A percentile compares a stretch with the other conserved stretches of the same genome.
These are phyloP conservation scores for Leptinotarsa juncta DNA, from an alignment of 2,888 invertebrate species.

Conservation along the genomic window DNA sequence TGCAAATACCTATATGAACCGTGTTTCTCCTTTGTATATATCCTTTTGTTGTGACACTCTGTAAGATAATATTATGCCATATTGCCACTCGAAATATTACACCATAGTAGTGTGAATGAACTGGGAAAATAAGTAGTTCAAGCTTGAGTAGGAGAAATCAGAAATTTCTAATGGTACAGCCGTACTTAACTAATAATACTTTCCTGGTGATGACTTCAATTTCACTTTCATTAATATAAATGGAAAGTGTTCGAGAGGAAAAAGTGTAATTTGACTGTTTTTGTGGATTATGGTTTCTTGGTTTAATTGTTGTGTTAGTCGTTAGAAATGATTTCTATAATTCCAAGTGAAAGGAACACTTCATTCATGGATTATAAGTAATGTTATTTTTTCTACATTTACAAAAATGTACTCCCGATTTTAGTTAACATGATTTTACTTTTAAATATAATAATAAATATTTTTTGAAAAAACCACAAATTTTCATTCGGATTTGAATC, in stretches of 20 bases:
- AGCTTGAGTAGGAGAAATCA: constrained; percentile 39
- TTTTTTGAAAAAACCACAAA: too few species aligned
- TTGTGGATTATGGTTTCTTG: constrained; percentile 14
- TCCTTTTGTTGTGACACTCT: constrained; percentile 7
- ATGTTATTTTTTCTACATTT: too few species aligned
- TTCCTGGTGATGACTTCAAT: constrained; percentile 34
- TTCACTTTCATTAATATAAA: constrained; percentile 43
- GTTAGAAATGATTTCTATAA: not conserved
- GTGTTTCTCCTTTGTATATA: not conserved
- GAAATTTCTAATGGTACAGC: constrained; percentile 38
- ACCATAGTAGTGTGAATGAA: constrained; percentile 37
- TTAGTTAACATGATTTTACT: too few species aligned
- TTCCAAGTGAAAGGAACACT: not conserved
- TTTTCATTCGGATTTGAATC: too few species aligned
- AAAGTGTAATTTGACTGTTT: constrained; percentile 1
- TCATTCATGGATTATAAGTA: too few species aligned
- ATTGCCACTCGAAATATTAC: constrained; percentile 24
- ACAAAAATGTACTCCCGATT: too few species aligned
- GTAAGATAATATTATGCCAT: constrained; percentile 14
- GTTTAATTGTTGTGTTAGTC: not conserved
- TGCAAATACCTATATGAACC: not conserved
- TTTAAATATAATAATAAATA: too few species aligned
- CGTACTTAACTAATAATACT: constrained; percentile 30
- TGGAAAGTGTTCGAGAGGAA: constrained; percentile 39
- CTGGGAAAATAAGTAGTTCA: constrained; percentile 37